Conservation (phyloP, 2,888 invertebrate species). For the Eristalis tenax region DNA sequence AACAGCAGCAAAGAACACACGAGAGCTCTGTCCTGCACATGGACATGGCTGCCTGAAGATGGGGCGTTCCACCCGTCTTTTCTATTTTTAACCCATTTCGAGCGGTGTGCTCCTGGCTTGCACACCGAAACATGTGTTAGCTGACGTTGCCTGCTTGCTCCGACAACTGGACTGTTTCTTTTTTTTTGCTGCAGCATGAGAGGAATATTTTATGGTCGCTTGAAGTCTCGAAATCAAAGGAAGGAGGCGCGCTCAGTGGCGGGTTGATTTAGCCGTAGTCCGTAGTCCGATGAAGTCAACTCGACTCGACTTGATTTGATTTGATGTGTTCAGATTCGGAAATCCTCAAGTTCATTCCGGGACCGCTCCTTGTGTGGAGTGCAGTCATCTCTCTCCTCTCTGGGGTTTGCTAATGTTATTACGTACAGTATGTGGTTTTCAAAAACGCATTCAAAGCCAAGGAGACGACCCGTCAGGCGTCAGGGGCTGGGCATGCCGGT, state of each 20-base stretch:
- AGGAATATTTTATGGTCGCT: slow-evolving; percentile 30
- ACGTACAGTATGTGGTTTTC: slow-evolving; percentile 1
- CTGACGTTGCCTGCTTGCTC: slow-evolving; percentile 6
- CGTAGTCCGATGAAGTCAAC: slow-evolving; percentile 17
- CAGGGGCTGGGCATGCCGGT: neutral
- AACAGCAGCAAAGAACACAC: neutral
- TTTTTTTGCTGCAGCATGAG: slow-evolving; percentile 24
- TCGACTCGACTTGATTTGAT: slow-evolving; percentile 31
- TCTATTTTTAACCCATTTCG: slow-evolving; percentile 50
- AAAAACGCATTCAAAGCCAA: slow-evolving; percentile 35
- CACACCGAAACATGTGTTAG: slow-evolving; percentile 32
- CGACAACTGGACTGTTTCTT: neutral
- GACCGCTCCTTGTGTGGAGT: neutral
- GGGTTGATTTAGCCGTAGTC: too few relatives aligned
- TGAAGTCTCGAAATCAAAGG: slow-evolving; percentile 17
- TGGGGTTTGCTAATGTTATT: slow-evolving; percentile 17
- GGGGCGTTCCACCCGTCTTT: slow-evolving; percentile 7
- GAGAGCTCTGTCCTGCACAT: slow-evolving; percentile 28
- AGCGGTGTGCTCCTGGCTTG: slow-evolving; percentile 5
- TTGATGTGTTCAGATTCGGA: slow-evolving; percentile 27
- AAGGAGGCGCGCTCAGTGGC: neutral
- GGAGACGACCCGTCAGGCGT: neutral
- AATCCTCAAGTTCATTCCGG: neutral
- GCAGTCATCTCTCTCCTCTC: neutral
- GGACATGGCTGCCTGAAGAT: slow-evolving; percentile 9